Percentiles rank a stretch among this genome's conserved stretches.
These are phyloP conservation scores for Norana najaformis DNA, from an alignment of 2,888 invertebrate genomes.

Conservation along the genomic window DNA sequence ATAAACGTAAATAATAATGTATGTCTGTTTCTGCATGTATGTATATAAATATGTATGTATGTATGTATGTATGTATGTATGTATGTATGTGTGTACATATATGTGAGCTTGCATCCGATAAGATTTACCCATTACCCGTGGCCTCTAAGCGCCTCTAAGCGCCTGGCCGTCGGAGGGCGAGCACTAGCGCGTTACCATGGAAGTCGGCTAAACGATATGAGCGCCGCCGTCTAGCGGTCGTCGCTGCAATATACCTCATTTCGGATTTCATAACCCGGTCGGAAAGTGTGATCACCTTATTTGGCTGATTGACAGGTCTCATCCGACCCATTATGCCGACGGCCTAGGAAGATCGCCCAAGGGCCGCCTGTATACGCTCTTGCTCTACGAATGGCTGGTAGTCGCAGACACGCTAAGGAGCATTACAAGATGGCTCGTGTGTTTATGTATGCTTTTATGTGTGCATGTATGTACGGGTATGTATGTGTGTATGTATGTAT, in stretches of 20 bases:
- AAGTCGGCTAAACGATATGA: background rate
- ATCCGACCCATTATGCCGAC: constrained; percentile 17
- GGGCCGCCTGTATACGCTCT: too few species aligned
- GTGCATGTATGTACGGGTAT: too few species aligned
- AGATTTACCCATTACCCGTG: background rate
- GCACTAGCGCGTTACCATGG: background rate
- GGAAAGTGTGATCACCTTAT: constrained; percentile 24
- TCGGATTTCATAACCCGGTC: constrained; percentile 24
- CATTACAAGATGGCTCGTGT: too few species aligned
- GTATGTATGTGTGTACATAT: background rate
- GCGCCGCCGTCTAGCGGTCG: background rate
- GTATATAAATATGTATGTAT: background rate
- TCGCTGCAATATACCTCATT: constrained; percentile 15
- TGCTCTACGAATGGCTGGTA: background rate
- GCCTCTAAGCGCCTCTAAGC: background rate
- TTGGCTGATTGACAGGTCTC: constrained; percentile 24
- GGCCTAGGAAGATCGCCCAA: background rate
- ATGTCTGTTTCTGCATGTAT: background rate
- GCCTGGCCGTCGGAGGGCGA: background rate
- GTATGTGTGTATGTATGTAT: too few species aligned
- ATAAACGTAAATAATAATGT: background rate
- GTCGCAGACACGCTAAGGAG: background rate
- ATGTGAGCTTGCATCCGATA: background rate
- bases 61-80: background rate
- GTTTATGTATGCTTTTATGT: too few species aligned